Percentiles rank a stretch among this genome's conserved stretches.
Evolutionary conservation across 1,140 invertebrate species (phyloP).

Genomic region (Galleria mellonella): DNA sequence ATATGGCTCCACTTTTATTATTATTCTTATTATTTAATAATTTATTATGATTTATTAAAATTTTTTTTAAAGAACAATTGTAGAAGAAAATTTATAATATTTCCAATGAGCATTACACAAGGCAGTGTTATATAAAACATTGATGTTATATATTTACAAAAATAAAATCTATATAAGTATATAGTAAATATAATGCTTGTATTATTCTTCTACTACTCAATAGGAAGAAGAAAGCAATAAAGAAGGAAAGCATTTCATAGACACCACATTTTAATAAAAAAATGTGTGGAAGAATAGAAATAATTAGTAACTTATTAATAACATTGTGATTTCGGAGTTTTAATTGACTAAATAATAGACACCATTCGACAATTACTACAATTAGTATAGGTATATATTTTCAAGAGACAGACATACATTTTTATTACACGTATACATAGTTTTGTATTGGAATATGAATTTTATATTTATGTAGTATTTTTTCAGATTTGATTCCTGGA

Average conservation of each 20-base stretch:
- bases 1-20: constrained; percentile 53
- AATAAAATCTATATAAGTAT: neutral
- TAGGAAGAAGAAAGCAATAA: constrained; percentile 22
- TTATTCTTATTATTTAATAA: constrained; percentile 4
- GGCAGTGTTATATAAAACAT: constrained; percentile 25
- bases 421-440: neutral
- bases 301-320: constrained; percentile 4
- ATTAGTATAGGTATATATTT: neutral
- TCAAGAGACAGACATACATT: neutral
- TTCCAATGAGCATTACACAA: constrained; percentile 32
- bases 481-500: too few relatives aligned
- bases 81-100: neutral
- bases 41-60: too few relatives aligned
- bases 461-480: too few relatives aligned
- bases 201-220: constrained; percentile 22
- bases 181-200: constrained; percentile 9
- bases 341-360: constrained; percentile 1
- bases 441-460: too few relatives aligned
- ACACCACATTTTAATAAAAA: constrained; percentile 14
- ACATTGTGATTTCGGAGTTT: constrained; percentile 4
- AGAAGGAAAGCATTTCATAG: constrained; percentile 7
- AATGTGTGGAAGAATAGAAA: constrained; percentile 14
- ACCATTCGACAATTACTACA: neutral
- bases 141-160: constrained; percentile 8
- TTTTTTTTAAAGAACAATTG: too few relatives aligned